Evolutionary conservation across 2,113 vertebrate genomes (phyloP).

Genomic region (Myrmecobius fasciatus): DNA sequence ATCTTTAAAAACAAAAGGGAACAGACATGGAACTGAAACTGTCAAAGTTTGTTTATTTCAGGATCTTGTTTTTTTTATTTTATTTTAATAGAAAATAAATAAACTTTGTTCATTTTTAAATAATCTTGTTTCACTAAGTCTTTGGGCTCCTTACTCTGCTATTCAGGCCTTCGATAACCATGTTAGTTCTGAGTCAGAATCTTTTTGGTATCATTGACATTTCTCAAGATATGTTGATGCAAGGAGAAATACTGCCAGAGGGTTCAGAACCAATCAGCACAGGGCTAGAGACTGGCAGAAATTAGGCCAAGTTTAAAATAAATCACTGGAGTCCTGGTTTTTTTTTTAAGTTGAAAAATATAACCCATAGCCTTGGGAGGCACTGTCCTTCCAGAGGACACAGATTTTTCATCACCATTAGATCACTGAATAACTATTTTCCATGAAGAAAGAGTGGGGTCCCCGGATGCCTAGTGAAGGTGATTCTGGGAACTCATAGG

Average conservation of each 20-base stretch:
- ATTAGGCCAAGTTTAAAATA: slow-evolving; percentile 66
- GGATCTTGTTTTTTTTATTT: background rate
- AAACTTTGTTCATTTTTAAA: background rate
- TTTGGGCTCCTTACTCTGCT: background rate
- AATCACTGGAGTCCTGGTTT: slow-evolving; percentile 20
- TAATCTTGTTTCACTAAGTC: background rate
- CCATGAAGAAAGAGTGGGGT: background rate
- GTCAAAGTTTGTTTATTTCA: background rate
- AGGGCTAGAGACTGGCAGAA: background rate
- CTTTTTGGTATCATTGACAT: background rate
- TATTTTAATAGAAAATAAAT: background rate
- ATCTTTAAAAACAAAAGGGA: slow-evolving; percentile 15
- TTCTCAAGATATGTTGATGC: background rate
- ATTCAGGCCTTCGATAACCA: background rate
- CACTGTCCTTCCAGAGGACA: slow-evolving; percentile 33
- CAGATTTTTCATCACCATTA: background rate
- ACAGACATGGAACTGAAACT: slow-evolving; percentile 17
- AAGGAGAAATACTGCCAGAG: slow-evolving; percentile 7
- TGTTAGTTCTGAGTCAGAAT: background rate
- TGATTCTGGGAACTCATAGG: background rate
- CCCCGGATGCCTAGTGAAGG: background rate
- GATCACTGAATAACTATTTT: background rate
- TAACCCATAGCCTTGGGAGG: background rate
- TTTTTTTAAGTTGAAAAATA: slow-evolving; percentile 32
- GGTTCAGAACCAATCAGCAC: slow-evolving; percentile 39